Conservation (phyloP, 2,797 vertebrate genomes). For the Psittacula derbiana region DNA sequence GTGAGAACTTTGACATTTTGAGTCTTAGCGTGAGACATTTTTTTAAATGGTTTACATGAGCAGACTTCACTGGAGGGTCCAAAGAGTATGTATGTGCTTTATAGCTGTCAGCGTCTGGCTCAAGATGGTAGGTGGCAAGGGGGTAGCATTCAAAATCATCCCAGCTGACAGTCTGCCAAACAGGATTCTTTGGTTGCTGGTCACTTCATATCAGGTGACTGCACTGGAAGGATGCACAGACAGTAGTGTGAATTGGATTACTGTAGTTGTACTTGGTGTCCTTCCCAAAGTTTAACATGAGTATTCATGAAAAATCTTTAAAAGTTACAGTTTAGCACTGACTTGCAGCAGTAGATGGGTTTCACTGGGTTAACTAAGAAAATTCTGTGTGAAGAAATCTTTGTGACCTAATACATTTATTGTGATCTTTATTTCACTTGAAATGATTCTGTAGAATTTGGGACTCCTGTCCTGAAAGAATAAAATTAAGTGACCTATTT, state of each 20-base stretch:
- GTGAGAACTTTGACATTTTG: not conserved
- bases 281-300: rapidly evolving
- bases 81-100: not conserved
- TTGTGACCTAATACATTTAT: not conserved
- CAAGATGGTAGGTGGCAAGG: not conserved
- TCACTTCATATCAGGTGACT: rapidly evolving
- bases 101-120: not conserved
- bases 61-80: not conserved
- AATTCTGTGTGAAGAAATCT: not conserved
- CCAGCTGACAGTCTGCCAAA: not conserved
- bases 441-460: not conserved
- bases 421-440: not conserved
- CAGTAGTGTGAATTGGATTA: rapidly evolving
- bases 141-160: not conserved
- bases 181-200: not conserved
- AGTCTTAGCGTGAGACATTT: rapidly evolving
- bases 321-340: not conserved
- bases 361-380: not conserved
- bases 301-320: not conserved
- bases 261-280: not conserved
- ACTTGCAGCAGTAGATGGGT: not conserved
- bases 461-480: not conserved
- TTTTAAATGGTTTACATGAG: not conserved
- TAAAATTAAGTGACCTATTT: not conserved
- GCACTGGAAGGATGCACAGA: rapidly evolving